Conservation (phyloP, 2,797 vertebrate genomes). For the Peromyscus eremicus region DNA sequence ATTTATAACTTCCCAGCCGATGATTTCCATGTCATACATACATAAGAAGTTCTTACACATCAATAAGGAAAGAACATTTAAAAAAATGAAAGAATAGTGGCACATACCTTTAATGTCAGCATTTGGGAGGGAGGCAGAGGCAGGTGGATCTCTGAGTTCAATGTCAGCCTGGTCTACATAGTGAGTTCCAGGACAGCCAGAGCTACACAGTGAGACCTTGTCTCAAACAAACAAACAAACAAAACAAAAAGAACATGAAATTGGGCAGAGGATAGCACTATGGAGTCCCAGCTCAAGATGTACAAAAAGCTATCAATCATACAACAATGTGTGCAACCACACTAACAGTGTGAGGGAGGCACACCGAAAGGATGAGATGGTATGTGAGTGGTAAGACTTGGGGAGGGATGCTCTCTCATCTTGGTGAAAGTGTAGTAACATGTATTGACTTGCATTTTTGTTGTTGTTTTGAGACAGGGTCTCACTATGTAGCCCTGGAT, state of each 20-base stretch:
- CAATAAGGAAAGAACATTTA: constrained; percentile 56
- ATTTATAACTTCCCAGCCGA: constrained; percentile 76
- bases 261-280: neutral
- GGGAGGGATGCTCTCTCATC: neutral
- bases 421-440: neutral
- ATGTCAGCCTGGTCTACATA: neutral
- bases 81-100: neutral
- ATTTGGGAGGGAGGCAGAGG: neutral
- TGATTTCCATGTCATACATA: constrained; percentile 77
- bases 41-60: constrained; percentile 66
- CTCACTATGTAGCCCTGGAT: neutral
- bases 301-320: neutral
- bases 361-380: neutral
- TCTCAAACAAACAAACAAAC: neutral
- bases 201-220: neutral
- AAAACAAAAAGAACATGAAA: constrained; percentile 47
- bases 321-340: neutral
- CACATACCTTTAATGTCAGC: neutral
- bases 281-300: neutral
- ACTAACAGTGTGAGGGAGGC: neutral
- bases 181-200: neutral
- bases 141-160: neutral
- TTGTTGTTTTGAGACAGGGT: neutral
- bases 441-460: neutral
- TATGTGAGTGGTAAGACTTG: constrained; percentile 9